phyloP scores from a whole-genome alignment of 35 echinoderm and acorn worm genomes.

The Anneissia japonica region DNA sequence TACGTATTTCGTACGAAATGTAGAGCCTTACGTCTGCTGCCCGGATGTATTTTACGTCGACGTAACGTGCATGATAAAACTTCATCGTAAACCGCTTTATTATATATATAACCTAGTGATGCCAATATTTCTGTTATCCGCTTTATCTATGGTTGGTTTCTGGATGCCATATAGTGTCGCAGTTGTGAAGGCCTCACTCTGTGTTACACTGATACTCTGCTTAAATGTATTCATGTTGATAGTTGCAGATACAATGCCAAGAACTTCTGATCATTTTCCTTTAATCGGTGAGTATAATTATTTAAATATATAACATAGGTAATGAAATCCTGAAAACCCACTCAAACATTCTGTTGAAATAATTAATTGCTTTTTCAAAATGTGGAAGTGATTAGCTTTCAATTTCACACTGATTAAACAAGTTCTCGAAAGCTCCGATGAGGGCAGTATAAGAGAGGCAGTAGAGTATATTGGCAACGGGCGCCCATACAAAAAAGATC shows the following conservation, averaged over 20 bases:
- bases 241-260: constrained; percentile 91
- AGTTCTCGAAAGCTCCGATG: too few relatives aligned
- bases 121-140: constrained; percentile 86
- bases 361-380: too few relatives aligned
- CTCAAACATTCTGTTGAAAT: too few relatives aligned
- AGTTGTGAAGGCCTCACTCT: constrained; percentile 89
- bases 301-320: too few relatives aligned
- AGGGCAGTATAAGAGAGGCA: too few relatives aligned
- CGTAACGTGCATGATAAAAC: constrained; percentile 59
- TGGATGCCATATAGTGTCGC: constrained; percentile 98
- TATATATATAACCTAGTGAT: constrained; percentile 95
- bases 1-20: constrained; percentile 43
- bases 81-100: constrained; percentile 80
- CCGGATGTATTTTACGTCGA: constrained; percentile 72
- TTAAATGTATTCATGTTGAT: constrained; percentile 90
- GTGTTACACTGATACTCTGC: constrained; percentile 80
- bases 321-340: neutral
- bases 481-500: too few relatives aligned
- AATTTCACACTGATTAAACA: too few relatives aligned
- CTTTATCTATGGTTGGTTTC: constrained; percentile 90
- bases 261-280: constrained; percentile 80
- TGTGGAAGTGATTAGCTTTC: too few relatives aligned
- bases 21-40: constrained; percentile 66
- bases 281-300: constrained; percentile 76
- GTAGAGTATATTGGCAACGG: too few relatives aligned